phyloP scores from a whole-genome alignment of 2,888 invertebrate species.

The Augiades crinisus region DNA sequence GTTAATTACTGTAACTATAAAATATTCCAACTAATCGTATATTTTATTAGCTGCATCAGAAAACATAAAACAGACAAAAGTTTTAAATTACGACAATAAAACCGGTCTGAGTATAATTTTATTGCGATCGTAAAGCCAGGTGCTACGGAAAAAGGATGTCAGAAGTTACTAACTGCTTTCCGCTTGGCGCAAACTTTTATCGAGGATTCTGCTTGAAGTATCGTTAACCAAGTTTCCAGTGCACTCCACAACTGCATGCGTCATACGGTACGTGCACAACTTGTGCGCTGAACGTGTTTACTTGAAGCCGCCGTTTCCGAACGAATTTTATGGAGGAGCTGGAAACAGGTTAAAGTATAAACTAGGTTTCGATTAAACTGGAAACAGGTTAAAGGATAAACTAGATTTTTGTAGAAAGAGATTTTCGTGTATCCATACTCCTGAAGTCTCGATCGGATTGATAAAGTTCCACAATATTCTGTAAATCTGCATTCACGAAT shows the following conservation, averaged over 20 bases:
- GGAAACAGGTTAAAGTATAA: neutral
- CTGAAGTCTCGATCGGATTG: no score
- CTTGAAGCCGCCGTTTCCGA: neutral
- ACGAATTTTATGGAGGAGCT: neutral
- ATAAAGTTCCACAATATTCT: no score
- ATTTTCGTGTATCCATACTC: no score
- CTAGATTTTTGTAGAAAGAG: no score
- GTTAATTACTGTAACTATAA: no score
- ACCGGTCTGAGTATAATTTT: no score
- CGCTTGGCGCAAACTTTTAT: conserved; percentile 17
- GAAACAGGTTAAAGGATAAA: neutral
- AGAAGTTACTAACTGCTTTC: conserved; percentile 15
- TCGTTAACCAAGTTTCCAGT: conserved; percentile 14
- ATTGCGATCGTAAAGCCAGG: neutral
- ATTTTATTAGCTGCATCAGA: no score
- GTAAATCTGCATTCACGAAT: no score
- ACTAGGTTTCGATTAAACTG: no score
- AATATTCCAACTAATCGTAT: no score
- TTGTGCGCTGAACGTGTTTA: conserved; percentile 3
- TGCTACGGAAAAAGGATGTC: neutral
- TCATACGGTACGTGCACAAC: conserved; percentile 9
- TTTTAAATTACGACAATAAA: no score
- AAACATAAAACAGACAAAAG: no score
- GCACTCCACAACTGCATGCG: conserved; percentile 1
- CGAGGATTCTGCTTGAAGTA: conserved; percentile 5